These are phyloP conservation scores for Cranoglanis bouderius DNA, from an alignment of 2,113 vertebrate species.

Conservation along the genomic window DNA sequence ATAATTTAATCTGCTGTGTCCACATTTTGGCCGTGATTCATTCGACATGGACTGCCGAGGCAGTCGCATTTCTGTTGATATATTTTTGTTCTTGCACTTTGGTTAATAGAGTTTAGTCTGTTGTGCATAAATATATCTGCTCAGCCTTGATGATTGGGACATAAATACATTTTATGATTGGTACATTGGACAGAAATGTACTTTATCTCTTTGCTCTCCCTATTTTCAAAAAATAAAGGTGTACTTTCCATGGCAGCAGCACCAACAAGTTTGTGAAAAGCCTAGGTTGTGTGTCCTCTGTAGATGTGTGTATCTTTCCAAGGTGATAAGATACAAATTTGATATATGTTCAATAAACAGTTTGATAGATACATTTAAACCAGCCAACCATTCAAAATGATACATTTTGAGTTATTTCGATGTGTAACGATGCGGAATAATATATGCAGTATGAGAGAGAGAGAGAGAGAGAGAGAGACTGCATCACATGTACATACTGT, in stretches of 20 bases:
- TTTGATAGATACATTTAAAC: neutral
- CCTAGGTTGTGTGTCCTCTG: neutral
- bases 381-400: neutral
- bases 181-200: neutral
- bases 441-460: neutral
- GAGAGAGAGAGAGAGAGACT: neutral
- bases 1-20: slow-evolving; percentile 45
- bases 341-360: neutral
- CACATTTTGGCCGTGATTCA: slow-evolving; percentile 32
- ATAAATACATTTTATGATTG: neutral
- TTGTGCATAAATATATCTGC: neutral
- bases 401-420: neutral
- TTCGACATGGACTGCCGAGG: slow-evolving; percentile 28
- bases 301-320: neutral
- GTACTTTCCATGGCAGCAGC: neutral
- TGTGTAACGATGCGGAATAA: neutral
- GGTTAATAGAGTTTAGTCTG: neutral
- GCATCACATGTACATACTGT: neutral
- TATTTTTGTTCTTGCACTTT: neutral
- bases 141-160: neutral
- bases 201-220: neutral
- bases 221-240: neutral
- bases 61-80: neutral
- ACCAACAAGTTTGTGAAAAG: neutral
- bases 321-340: neutral